A percentile compares a stretch with the other conserved stretches of the same genome.
Evolutionary conservation across 2,113 vertebrate species (phyloP).

Genomic region (Pavo muticus): DNA sequence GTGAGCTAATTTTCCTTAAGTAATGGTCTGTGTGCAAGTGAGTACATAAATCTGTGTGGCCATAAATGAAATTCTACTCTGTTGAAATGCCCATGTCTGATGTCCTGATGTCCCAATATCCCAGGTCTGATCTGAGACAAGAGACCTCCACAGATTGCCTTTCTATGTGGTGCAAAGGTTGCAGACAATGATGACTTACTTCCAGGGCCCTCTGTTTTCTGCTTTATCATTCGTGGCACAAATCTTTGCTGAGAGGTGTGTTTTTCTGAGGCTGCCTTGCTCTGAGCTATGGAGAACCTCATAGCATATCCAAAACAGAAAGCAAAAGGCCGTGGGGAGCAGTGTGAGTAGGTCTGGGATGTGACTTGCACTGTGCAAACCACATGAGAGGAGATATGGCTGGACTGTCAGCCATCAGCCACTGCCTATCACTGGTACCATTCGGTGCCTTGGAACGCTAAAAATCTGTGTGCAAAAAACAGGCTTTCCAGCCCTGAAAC

Average conservation of each 20-base stretch:
- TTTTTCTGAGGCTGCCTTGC: not conserved
- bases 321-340: not conserved
- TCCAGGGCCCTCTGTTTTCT: not conserved
- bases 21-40: not conserved
- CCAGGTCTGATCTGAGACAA: not conserved
- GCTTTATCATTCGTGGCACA: not conserved
- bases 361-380: not conserved
- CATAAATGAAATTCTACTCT: not conserved
- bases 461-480: not conserved
- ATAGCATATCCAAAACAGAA: not conserved
- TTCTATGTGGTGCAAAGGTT: not conserved
- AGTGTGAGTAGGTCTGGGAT: not conserved
- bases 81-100: not conserved
- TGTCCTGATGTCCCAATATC: not conserved
- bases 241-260: not conserved
- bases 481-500: not conserved
- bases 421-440: not conserved
- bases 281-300: not conserved
- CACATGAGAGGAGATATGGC: not conserved
- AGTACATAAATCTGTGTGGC: not conserved
- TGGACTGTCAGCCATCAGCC: not conserved
- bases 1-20: not conserved
- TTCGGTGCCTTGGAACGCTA: not conserved
- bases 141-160: not conserved
- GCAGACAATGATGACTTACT: not conserved